phyloP scores from a whole-genome alignment of 2,888 invertebrate species.

The Rhabditophanes sp. region DNA sequence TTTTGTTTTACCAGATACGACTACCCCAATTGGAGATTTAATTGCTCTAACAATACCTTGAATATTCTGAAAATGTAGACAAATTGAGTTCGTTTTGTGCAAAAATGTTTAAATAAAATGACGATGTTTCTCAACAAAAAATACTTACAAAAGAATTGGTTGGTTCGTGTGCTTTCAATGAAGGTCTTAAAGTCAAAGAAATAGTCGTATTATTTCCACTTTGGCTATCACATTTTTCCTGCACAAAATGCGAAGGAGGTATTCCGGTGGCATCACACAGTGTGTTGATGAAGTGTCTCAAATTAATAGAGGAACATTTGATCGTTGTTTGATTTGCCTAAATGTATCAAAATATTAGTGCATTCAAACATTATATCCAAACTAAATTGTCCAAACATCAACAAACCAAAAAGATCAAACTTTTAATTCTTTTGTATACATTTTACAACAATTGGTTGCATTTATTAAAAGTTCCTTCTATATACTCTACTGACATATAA shows the following conservation, averaged over 20 bases:
- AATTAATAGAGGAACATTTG: not conserved
- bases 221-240: not conserved
- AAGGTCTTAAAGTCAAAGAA: slow-evolving; percentile 17
- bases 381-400: too few relatives aligned
- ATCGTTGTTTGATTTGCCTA: slow-evolving; percentile 4
- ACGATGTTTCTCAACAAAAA: not conserved
- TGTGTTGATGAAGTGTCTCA: slow-evolving; percentile 4
- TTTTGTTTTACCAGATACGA: slow-evolving; percentile 5
- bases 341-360: slow-evolving; percentile 5
- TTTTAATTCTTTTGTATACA: too few relatives aligned
- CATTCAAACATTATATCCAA: too few relatives aligned
- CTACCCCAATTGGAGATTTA: slow-evolving; percentile 8
- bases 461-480: too few relatives aligned
- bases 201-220: slow-evolving; percentile 6
- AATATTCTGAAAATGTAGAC: slow-evolving; percentile 8
- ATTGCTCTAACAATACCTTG: slow-evolving; percentile 19
- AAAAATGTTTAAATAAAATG: too few relatives aligned
- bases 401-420: too few relatives aligned
- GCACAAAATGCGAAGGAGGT: slow-evolving; percentile 10
- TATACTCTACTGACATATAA: too few relatives aligned
- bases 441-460: too few relatives aligned
- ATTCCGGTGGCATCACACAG: slow-evolving; percentile 9
- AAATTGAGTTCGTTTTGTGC: slow-evolving; percentile 5
- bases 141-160: slow-evolving; percentile 16
- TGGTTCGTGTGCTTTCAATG: slow-evolving; percentile 16